Base-by-base conservation (phyloP, 2,888 invertebrate species). In the Xylota segnis region DNA sequence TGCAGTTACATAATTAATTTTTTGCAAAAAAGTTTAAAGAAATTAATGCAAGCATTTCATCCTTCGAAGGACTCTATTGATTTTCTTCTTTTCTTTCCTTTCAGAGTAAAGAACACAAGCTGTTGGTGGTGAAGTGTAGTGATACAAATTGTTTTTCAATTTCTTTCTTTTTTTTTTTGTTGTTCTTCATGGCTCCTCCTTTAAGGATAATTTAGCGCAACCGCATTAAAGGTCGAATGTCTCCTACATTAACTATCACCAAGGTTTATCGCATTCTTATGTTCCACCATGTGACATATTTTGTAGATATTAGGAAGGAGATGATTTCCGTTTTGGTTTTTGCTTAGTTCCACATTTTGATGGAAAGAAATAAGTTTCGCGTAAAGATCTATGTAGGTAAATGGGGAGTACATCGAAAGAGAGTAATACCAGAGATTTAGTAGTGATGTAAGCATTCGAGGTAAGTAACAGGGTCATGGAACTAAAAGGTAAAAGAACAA, bases 261-360 rank as follows among this genome's bases (percentile, higher is more conserved):
- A 63, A 63, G 63, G 54, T 59, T 50, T 43, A 72, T 72, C 65
- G 58, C 59, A 43, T 66, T 72, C 72, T 72, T 79, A 79, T 65
- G 79, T 79, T 79, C 79, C 79, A 79, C 79, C 79, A 79, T 72
- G 79, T 79, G 79, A 79, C 79, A 72, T 50, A 37, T 65, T 63
- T 43, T 47, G 14, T 40, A 37, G 10, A n/a, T n/a, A 34, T 29
- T 56, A 45, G 5, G 45, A 43, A 16, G 27, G 40, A 71, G 47
- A 58, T 50, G 34, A 61, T 37, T 47, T 43, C 1, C 2, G 6
- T n/a, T 43, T 34, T 10, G 32, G 1, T 5, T 32, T 34, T 14
- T 43, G 4, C 12, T n/a, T 40, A 10, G 10, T 10, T 32, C 5
- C 32, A 7, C 6, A 7, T 7, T 23, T 23, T 23, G 3, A 6